A percentile compares a stretch with the other conserved stretches of the same genome.
Evolutionary conservation across 2,888 invertebrate genomes (phyloP).

Genomic region (Caenorhabditis drosophilae): DNA sequence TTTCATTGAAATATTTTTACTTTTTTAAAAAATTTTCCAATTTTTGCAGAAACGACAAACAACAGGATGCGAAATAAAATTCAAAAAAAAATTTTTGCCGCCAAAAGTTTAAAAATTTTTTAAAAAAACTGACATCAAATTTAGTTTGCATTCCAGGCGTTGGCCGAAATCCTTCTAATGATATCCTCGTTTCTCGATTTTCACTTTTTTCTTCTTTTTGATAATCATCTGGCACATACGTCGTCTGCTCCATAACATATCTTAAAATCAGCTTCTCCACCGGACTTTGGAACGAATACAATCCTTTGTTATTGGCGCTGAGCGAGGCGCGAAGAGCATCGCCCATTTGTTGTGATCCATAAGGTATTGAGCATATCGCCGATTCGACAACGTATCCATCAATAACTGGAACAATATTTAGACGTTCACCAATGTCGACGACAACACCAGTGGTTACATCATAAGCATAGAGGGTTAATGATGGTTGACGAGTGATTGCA

Average conservation of each 20-base stretch:
- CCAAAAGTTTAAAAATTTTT: constrained; percentile 3
- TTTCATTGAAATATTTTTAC: too few relatives aligned
- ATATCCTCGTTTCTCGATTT: constrained; percentile 29
- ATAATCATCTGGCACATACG: constrained; percentile 72
- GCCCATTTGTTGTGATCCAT: constrained; percentile 73
- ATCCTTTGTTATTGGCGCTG: constrained; percentile 63
- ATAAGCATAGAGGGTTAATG: constrained; percentile 75
- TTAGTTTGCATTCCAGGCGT: constrained; percentile 36
- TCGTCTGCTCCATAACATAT: constrained; percentile 71
- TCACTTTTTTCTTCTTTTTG: constrained; percentile 67
- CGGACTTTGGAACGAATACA: constrained; percentile 69
- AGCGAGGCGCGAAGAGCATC: constrained; percentile 55
- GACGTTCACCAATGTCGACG: constrained; percentile 75
- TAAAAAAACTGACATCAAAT: constrained; percentile 25
- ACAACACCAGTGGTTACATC: constrained; percentile 75
- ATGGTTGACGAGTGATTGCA: constrained; percentile 74
- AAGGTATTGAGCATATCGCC: constrained; percentile 73
- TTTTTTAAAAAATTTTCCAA: too few relatives aligned
- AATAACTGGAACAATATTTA: constrained; percentile 74
- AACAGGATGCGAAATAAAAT: too few relatives aligned
- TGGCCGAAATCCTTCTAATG: constrained; percentile 40
- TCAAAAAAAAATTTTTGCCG: not conserved
- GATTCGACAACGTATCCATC: constrained; percentile 73
- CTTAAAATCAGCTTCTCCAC: constrained; percentile 72
- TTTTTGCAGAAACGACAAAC: too few relatives aligned